Evolutionary conservation across 1,140 invertebrate species (phyloP).

Genomic region (Heterodera schachtii): DNA sequence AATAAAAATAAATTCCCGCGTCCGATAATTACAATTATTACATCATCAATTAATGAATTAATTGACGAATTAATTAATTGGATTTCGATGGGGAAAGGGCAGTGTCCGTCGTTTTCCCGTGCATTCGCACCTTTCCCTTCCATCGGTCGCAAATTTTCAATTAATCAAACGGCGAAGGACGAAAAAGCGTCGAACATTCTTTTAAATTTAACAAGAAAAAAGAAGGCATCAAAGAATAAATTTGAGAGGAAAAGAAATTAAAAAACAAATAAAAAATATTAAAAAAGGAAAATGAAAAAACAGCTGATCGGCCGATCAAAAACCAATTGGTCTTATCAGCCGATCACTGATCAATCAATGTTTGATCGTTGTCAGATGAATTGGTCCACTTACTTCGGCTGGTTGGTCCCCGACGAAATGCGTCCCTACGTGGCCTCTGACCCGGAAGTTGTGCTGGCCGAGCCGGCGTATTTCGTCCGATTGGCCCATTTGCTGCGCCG

Average conservation of each 20-base stretch:
- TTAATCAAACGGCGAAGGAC: too few species aligned
- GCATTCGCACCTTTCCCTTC: neutral
- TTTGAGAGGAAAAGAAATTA: too few species aligned
- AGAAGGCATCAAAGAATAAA: too few species aligned
- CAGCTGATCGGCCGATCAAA: too few species aligned
- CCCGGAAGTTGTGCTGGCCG: slow-evolving; percentile 52
- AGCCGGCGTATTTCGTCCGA: slow-evolving; percentile 43
- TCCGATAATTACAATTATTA: neutral
- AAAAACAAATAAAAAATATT: too few species aligned
- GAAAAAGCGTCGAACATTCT: too few species aligned
- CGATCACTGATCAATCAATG: neutral
- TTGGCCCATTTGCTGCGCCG: slow-evolving; percentile 39
- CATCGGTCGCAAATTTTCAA: too few species aligned
- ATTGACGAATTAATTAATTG: neutral
- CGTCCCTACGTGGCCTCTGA: slow-evolving; percentile 50
- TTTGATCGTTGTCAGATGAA: slow-evolving; percentile 35
- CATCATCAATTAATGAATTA: slow-evolving; percentile 14
- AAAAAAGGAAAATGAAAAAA: too few species aligned
- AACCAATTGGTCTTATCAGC: too few species aligned
- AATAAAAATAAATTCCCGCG: too few species aligned
- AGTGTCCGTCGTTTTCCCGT: neutral
- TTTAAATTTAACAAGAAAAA: too few species aligned
- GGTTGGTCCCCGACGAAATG: slow-evolving; percentile 53
- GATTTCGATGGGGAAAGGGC: neutral
- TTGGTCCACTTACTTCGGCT: slow-evolving; percentile 51